A percentile compares a stretch with the other conserved stretches of the same genome.
Conservation (phyloP, 2,888 invertebrate genomes). For the Dasysyrphus tricinctus region DNA sequence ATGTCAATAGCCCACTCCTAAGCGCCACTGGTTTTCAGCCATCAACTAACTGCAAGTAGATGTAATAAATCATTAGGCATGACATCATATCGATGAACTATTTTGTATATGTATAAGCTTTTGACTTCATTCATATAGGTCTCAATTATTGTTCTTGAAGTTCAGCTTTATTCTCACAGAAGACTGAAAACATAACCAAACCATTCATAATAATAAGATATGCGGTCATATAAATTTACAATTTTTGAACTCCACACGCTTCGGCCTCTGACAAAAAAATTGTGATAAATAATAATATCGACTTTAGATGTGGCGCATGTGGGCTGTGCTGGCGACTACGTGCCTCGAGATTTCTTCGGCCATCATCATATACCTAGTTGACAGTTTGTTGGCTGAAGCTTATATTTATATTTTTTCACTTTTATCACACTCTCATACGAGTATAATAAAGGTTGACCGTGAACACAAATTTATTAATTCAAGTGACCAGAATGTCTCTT, state of each 20-base stretch:
- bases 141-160: slow-evolving; percentile 23
- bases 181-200: slow-evolving; percentile 13
- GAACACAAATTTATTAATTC: slow-evolving; percentile 61
- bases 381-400: slow-evolving; percentile 45
- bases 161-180: slow-evolving; percentile 2
- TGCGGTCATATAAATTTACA: slow-evolving; percentile 15
- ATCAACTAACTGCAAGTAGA: slow-evolving; percentile 5
- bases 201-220: neutral
- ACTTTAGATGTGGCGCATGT: slow-evolving; percentile 28
- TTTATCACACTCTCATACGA: slow-evolving; percentile 11
- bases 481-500: slow-evolving; percentile 57
- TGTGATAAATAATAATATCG: slow-evolving; percentile 60
- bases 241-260: slow-evolving; percentile 35
- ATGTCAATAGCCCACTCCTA: slow-evolving; percentile 47
- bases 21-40: slow-evolving; percentile 61
- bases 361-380: slow-evolving; percentile 28
- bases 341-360: slow-evolving; percentile 65
- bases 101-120: neutral
- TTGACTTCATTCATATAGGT: slow-evolving; percentile 26
- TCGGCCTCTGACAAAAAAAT: slow-evolving; percentile 27
- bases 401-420: slow-evolving; percentile 25
- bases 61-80: slow-evolving; percentile 55
- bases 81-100: slow-evolving; percentile 46
- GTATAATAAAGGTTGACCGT: slow-evolving; percentile 45
- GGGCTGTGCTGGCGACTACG: slow-evolving; percentile 60